Conservation (phyloP, 2,113 vertebrate species). For the Bufo bufo region DNA sequence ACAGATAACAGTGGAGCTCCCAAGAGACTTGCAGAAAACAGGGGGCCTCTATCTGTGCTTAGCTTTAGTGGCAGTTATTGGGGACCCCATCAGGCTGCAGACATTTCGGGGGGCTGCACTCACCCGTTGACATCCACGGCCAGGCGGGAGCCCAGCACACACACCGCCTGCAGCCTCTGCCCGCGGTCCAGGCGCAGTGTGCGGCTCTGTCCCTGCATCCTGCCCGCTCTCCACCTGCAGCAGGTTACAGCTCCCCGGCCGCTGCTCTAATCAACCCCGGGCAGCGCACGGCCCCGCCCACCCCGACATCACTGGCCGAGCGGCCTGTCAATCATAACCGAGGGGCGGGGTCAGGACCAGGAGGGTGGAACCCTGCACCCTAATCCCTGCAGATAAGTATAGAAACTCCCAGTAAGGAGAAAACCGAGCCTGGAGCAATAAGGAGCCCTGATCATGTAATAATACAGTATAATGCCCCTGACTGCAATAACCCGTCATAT, state of each 20-base stretch:
- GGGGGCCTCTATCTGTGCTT: too few species aligned
- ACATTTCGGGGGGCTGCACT: neutral
- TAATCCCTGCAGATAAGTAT: slow-evolving; percentile 31
- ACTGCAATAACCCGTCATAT: neutral
- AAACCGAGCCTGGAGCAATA: neutral
- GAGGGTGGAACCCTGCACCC: neutral
- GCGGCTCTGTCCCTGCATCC: slow-evolving; percentile 21
- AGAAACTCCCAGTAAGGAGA: slow-evolving; percentile 41
- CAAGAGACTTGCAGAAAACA: too few species aligned
- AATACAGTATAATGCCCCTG: too few species aligned
- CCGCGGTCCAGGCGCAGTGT: slow-evolving; percentile 35
- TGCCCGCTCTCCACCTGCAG: neutral
- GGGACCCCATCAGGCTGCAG: too few species aligned
- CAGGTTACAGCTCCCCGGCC: neutral
- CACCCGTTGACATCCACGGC: slow-evolving; percentile 29
- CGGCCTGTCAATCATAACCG: neutral
- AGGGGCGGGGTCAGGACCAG: neutral
- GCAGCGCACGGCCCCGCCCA: slow-evolving; percentile 15
- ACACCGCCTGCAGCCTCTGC: slow-evolving; percentile 40
- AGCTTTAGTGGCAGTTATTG: neutral
- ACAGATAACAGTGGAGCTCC: too few species aligned
- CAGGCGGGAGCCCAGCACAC: slow-evolving; percentile 47
- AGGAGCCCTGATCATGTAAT: neutral
- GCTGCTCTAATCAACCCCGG: neutral
- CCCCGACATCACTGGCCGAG: neutral